Conservation (phyloP, 2,113 vertebrate genomes). For the Corythoichthys intestinalis region DNA sequence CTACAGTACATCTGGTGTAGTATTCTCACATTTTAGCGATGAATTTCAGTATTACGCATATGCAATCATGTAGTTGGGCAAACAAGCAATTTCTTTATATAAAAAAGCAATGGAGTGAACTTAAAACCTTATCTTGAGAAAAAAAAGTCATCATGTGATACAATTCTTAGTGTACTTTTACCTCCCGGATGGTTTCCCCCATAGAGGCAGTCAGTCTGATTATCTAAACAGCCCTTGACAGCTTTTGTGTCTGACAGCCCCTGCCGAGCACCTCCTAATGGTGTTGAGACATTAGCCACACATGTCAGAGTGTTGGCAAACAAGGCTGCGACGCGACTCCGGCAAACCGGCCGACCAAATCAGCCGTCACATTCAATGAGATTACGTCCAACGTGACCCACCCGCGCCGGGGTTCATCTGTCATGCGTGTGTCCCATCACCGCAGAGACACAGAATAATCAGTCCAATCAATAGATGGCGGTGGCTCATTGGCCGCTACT, state of each 20-base stretch:
- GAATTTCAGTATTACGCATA: neutral
- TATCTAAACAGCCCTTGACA: conserved; percentile 49
- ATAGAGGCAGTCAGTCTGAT: conserved; percentile 24
- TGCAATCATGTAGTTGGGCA: neutral
- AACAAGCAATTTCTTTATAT: neutral
- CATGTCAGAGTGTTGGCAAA: conserved; percentile 51
- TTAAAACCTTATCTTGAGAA: neutral
- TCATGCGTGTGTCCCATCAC: conserved; percentile 62
- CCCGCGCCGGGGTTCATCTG: conserved; percentile 61
- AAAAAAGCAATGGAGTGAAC: neutral
- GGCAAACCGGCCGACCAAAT: conserved; percentile 51
- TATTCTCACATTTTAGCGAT: neutral
- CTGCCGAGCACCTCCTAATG: conserved; percentile 51
- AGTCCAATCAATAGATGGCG: conserved; percentile 66
- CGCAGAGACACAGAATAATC: conserved; percentile 66
- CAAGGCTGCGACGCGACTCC: conserved; percentile 41
- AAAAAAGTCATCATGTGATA: neutral
- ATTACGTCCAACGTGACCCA: conserved; percentile 56
- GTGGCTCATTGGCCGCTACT: conserved; percentile 54
- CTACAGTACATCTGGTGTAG: too few relatives aligned
- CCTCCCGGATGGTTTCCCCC: neutral
- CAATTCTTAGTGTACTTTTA: neutral
- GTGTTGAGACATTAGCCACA: conserved; percentile 50
- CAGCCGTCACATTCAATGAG: conserved; percentile 58
- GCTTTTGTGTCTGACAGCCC: conserved; percentile 42